A percentile compares a stretch with the other conserved stretches of the same genome.
Conservation (phyloP, 2,113 vertebrate genomes). For the cat (Felis catus) region DNA sequence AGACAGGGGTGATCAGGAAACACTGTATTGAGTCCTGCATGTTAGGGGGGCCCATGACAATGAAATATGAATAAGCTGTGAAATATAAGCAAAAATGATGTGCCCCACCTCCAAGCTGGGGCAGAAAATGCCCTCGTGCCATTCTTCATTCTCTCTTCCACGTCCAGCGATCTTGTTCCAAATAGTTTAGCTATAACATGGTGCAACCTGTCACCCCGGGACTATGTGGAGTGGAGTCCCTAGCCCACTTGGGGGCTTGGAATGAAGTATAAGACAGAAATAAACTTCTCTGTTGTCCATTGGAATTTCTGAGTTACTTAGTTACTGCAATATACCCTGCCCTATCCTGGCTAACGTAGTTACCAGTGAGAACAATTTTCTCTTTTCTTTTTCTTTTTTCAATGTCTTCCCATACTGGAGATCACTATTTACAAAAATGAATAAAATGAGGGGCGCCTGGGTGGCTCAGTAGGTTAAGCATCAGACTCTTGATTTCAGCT, state of each 20-base stretch:
- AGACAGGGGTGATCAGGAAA: not conserved
- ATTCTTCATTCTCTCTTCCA: not conserved
- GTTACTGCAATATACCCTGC: not conserved
- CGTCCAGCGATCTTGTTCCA: not conserved
- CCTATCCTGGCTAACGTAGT: not conserved
- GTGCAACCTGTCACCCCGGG: not conserved
- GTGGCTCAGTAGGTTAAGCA: too few relatives aligned
- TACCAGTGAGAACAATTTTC: not conserved
- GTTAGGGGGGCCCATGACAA: not conserved
- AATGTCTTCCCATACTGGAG: slow-evolving; percentile 9
- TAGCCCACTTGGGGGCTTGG: not conserved
- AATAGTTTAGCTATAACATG: not conserved
- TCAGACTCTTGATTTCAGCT: too few relatives aligned
- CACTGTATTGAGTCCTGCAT: not conserved
- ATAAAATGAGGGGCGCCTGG: too few relatives aligned
- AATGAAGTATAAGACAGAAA: not conserved
- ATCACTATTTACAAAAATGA: not conserved
- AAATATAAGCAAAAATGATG: slow-evolving; percentile 3
- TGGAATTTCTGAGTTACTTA: slow-evolving; percentile 22
- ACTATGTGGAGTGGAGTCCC: not conserved
- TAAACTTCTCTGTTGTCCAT: not conserved
- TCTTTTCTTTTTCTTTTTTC: not conserved
- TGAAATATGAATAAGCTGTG: not conserved
- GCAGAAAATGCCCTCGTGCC: not conserved
- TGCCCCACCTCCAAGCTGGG: not conserved